phyloP scores from a whole-genome alignment of 1,140 invertebrate species.

The Drosophila pseudoobscura region DNA sequence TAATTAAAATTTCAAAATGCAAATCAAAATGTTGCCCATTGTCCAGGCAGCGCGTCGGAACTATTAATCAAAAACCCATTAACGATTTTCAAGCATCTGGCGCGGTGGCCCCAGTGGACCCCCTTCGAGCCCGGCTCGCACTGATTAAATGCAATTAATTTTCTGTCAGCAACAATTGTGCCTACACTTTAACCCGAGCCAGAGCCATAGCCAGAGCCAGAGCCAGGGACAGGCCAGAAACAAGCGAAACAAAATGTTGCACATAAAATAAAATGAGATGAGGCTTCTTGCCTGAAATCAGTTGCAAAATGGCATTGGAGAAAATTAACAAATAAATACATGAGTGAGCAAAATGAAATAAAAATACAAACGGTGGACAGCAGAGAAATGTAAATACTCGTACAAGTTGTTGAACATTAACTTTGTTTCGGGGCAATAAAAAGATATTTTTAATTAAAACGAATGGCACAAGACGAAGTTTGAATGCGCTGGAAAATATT shows the following conservation, averaged over 20 bases:
- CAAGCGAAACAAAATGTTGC: slow-evolving; percentile 6
- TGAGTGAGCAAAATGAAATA: slow-evolving; percentile 14
- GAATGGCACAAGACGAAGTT: slow-evolving; percentile 5
- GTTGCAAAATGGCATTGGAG: slow-evolving; percentile 38
- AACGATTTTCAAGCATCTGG: slow-evolving; percentile 39
- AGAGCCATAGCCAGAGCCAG: slow-evolving; percentile 10
- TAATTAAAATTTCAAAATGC: slow-evolving; percentile 56
- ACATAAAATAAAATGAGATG: slow-evolving; percentile 45
- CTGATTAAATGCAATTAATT: slow-evolving; percentile 73
- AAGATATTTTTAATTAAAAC: slow-evolving; percentile 43
- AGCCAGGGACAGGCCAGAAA: too few species aligned
- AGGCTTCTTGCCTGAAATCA: slow-evolving; percentile 45
- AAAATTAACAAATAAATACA: slow-evolving; percentile 54
- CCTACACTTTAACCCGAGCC: slow-evolving; percentile 33
- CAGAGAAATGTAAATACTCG: slow-evolving; percentile 27
- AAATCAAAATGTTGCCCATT: slow-evolving; percentile 41
- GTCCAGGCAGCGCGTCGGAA: slow-evolving; percentile 29
- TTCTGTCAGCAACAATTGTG: slow-evolving; percentile 69
- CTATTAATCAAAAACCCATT: slow-evolving; percentile 64
- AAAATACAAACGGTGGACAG: slow-evolving; percentile 11
- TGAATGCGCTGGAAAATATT: slow-evolving; percentile 12
- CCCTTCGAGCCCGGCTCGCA: slow-evolving; percentile 34
- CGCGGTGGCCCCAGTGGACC: not conserved
- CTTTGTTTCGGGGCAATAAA: slow-evolving; percentile 31
- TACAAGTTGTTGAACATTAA: slow-evolving; percentile 34